Evolutionary conservation across 2,797 vertebrate genomes (phyloP), one percentile per base, ranked within the genome.

Genomic region (Distichodus sexfasciatus): DNA sequence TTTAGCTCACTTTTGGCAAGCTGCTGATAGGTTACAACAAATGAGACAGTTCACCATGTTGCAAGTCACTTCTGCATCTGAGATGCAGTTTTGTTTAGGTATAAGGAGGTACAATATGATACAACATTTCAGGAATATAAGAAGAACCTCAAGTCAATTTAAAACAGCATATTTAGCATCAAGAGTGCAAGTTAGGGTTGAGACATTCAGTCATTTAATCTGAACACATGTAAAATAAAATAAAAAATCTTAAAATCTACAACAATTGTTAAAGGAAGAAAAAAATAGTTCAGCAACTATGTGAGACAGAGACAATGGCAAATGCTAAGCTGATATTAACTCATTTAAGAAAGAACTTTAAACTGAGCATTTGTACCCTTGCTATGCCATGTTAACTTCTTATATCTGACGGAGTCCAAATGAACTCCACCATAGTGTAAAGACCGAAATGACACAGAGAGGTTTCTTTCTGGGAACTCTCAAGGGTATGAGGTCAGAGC

Each of bases 401-500:
- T 26, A 15, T 41, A 24, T 28, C 23, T 59, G 23, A 59, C 28
- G 24, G 2, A 43, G 28, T n/a, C 10, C 31, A 55, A 17, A 54
- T 55, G 12, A 35, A 54, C 31, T 17, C 26, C 12, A 40, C 10
- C 36, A 26, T 11, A 35, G 35, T 58, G 21, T 43, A 19, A 23
- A 46, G 40, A 14, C 12, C n/a, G n/a, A 55, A 10, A 23, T 10
- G 29, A 31, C 46, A 54, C 23, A 44, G 31, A 44, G 26, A 24
- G 17, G 15, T 60, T 23, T 55, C 41, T 36, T 59, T 26, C 43
- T 50, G 46, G 57, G 43, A 72, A 41, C 58, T 43, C 59, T 4
- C 36, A 31, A 58, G 47, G 66, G 43, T 53, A 48, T 66, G 57
- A 71, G 36, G 65, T 65, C 44, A 66, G 60, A 69, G 55, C 65